A percentile compares a stretch with the other conserved stretches of the same genome.
Conservation (phyloP, 2,797 vertebrate genomes). For the Adelosebastes latens region DNA sequence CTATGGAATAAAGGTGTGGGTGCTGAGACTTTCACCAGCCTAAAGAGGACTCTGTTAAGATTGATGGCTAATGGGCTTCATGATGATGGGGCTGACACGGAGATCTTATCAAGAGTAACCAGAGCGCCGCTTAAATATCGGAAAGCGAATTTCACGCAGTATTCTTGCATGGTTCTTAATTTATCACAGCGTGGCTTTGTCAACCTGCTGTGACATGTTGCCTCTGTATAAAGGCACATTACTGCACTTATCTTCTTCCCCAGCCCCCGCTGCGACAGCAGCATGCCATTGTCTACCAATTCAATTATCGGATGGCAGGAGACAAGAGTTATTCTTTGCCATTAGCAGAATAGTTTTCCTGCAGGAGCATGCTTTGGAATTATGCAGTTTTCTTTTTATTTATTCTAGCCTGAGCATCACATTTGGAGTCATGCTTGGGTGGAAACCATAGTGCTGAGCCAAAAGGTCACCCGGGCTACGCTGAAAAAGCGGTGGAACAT, state of each 20-base stretch:
- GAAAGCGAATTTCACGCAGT: conserved; percentile 24
- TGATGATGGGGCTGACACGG: conserved; percentile 7
- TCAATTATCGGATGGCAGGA: conserved; percentile 61
- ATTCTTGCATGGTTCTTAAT: conserved; percentile 34
- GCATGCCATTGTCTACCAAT: conserved; percentile 52
- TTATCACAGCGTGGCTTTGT: conserved; percentile 39
- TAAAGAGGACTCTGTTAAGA: conserved; percentile 5
- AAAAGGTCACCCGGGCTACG: conserved; percentile 22
- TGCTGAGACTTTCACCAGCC: background rate
- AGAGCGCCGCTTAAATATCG: background rate
- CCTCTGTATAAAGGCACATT: conserved; percentile 44
- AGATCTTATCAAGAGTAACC: conserved; percentile 29
- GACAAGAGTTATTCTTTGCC: conserved; percentile 50
- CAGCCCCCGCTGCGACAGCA: conserved; percentile 51
- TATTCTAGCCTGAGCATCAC: background rate
- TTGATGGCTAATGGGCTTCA: background rate
- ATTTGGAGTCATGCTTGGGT: conserved; percentile 29
- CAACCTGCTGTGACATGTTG: conserved; percentile 42
- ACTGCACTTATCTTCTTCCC: conserved; percentile 59
- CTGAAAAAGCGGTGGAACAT: background rate
- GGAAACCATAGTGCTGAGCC: background rate
- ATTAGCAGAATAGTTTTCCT: conserved; percentile 46
- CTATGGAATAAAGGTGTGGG: background rate
- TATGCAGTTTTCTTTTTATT: conserved; percentile 19
- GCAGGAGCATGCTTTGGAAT: background rate